These are phyloP conservation scores for Mycetomoellerius zeteki DNA, from an alignment of 1,140 invertebrate genomes.

Conservation along the genomic window DNA sequence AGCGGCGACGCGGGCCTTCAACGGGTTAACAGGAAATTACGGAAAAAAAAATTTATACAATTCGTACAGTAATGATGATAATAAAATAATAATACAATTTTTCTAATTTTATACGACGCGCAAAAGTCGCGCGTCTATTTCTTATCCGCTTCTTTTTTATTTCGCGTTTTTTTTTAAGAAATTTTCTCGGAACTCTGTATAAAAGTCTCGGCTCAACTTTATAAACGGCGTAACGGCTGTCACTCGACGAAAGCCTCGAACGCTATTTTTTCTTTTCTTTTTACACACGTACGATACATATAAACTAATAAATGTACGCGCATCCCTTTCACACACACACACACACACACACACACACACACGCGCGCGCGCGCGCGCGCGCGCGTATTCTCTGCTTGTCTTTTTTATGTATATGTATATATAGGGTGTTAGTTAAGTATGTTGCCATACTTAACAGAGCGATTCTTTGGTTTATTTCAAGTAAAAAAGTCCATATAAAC, in stretches of 20 bases:
- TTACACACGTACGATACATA: neutral
- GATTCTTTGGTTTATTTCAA: too few relatives aligned
- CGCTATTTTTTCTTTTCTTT: neutral
- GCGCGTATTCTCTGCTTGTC: neutral
- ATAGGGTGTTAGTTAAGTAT: too few relatives aligned
- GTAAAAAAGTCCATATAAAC: too few relatives aligned
- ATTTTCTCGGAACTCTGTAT: slow-evolving; percentile 50
- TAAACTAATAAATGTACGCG: neutral
- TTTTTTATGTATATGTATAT: neutral
- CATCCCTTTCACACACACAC: neutral
- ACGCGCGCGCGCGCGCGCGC: too few relatives aligned
- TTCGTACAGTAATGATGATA: slow-evolving; percentile 22
- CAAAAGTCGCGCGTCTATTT: slow-evolving; percentile 27
- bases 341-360: too few relatives aligned
- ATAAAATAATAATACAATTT: slow-evolving; percentile 62
- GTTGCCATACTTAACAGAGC: too few relatives aligned
- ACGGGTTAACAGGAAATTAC: slow-evolving; percentile 46
- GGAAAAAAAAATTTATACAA: slow-evolving; percentile 64
- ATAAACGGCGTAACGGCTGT: neutral
- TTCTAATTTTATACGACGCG: slow-evolving; percentile 45
- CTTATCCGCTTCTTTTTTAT: neutral
- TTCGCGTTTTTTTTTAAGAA: slow-evolving; percentile 60
- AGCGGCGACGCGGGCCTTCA: slow-evolving; percentile 8
- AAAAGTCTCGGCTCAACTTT: slow-evolving; percentile 71
- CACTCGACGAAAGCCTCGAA: slow-evolving; percentile 9